These are phyloP conservation scores for Apostichopus leukothele DNA, from an alignment of 53 echinoderm and acorn worm genomes.

Conservation along the genomic window DNA sequence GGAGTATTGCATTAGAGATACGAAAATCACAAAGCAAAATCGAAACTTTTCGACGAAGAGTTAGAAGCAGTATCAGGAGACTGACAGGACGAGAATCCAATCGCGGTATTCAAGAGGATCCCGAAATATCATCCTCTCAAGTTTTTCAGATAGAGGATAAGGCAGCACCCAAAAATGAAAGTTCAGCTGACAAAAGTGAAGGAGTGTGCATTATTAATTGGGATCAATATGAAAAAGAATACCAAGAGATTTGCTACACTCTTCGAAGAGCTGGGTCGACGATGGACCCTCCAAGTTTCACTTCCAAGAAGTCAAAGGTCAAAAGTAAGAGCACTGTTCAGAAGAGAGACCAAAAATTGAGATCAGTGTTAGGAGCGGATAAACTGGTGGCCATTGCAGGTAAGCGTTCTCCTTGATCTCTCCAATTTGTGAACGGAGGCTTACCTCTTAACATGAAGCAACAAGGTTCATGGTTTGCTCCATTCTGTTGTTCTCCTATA, in stretches of 20 bases:
- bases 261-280: slow-evolving; percentile 31
- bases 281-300: background rate
- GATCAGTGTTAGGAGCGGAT: slow-evolving; percentile 23
- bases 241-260: slow-evolving; percentile 34
- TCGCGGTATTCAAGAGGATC: background rate
- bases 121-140: background rate
- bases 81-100: background rate
- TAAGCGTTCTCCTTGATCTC: background rate
- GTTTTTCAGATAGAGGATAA: background rate
- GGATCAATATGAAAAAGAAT: slow-evolving; percentile 23
- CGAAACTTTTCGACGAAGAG: slow-evolving; percentile 17
- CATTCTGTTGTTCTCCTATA: too few species aligned
- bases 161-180: background rate
- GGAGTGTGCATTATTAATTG: background rate
- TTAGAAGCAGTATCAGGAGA: slow-evolving; percentile 1
- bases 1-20: slow-evolving; percentile 16
- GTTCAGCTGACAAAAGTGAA: background rate
- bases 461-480: too few species aligned
- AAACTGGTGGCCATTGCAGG: slow-evolving; percentile 36
- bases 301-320: background rate
- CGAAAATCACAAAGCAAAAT: slow-evolving; percentile 1
- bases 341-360: slow-evolving; percentile 18
- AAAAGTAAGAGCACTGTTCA: slow-evolving; percentile 13
- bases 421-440: too few species aligned
- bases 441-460: too few species aligned